Evolutionary conservation across 2,113 vertebrate genomes (phyloP).

Genomic region (Nicator chloris): DNA sequence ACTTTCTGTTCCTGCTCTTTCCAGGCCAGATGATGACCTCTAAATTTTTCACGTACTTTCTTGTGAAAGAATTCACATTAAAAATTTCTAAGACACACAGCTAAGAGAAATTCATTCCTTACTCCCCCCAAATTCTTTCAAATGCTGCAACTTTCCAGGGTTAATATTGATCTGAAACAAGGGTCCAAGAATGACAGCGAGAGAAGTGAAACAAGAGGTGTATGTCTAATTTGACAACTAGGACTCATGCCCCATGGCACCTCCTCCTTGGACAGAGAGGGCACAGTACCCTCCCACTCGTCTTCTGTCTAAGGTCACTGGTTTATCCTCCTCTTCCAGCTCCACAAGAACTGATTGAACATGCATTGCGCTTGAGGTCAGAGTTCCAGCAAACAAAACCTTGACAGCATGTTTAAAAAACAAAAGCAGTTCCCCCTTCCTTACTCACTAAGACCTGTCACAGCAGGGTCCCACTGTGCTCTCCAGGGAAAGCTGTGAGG

Average conservation of each 20-base stretch:
- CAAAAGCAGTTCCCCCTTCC: conserved; percentile 46
- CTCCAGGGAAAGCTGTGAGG: conserved; percentile 96
- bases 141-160: conserved; percentile 59
- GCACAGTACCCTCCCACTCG: conserved; percentile 25
- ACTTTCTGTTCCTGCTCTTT: conserved; percentile 14
- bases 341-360: conserved; percentile 69
- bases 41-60: conserved; percentile 33
- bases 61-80: neutral
- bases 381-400: conserved; percentile 72
- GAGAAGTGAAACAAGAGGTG: conserved; percentile 64
- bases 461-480: conserved; percentile 95
- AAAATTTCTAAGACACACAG: conserved; percentile 26
- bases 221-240: conserved; percentile 68
- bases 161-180: conserved; percentile 59
- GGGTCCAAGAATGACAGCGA: conserved; percentile 57
- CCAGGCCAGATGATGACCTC: neutral
- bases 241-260: conserved; percentile 65
- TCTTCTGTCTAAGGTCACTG: conserved; percentile 72
- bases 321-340: conserved; percentile 68
- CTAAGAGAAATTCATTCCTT: conserved; percentile 44
- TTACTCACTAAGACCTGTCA: conserved; percentile 87
- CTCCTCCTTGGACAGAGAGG: conserved; percentile 62
- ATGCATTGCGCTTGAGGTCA: conserved; percentile 71
- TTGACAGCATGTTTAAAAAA: conserved; percentile 71
- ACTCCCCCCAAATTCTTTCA: neutral